Evolutionary conservation across 2,888 invertebrate genomes (phyloP).

Genomic region (Meiosimyza platycephala): DNA sequence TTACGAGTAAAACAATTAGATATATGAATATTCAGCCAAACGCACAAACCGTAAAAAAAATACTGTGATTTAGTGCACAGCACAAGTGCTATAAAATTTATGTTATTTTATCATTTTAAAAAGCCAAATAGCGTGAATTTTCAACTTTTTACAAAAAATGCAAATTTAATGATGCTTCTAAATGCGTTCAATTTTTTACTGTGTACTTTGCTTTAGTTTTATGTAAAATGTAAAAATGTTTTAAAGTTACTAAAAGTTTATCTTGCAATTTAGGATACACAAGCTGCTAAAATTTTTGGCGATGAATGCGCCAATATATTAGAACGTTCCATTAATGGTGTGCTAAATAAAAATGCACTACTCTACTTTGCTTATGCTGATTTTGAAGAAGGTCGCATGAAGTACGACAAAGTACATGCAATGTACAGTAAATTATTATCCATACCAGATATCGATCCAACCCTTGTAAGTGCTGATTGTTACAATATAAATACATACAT

Average conservation of each 20-base stretch:
- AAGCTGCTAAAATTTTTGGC: slow-evolving; percentile 90
- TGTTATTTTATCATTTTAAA: neutral
- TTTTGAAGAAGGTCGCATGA: slow-evolving; percentile 96
- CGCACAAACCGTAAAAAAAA: no score
- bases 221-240: neutral
- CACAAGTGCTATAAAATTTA: neutral
- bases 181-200: slow-evolving; percentile 56
- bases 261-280: slow-evolving; percentile 79
- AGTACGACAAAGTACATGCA: slow-evolving; percentile 94
- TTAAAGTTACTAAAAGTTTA: slow-evolving; percentile 31
- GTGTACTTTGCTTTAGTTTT: slow-evolving; percentile 42
- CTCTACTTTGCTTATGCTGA: slow-evolving; percentile 99
- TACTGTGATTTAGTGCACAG: no score
- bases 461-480: slow-evolving; percentile 75
- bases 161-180: slow-evolving; percentile 62
- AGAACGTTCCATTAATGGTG: slow-evolving; percentile 90
- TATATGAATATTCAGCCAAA: no score
- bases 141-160: slow-evolving; percentile 36
- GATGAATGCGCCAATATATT: slow-evolving; percentile 96
- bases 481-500: slow-evolving; percentile 1
- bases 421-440: slow-evolving; percentile 94
- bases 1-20: no score
- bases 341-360: slow-evolving; percentile 90
- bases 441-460: slow-evolving; percentile 92
- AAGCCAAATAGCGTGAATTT: neutral